phyloP scores from a whole-genome alignment of 2,797 vertebrate species.

The Danio jaintianensis region DNA sequence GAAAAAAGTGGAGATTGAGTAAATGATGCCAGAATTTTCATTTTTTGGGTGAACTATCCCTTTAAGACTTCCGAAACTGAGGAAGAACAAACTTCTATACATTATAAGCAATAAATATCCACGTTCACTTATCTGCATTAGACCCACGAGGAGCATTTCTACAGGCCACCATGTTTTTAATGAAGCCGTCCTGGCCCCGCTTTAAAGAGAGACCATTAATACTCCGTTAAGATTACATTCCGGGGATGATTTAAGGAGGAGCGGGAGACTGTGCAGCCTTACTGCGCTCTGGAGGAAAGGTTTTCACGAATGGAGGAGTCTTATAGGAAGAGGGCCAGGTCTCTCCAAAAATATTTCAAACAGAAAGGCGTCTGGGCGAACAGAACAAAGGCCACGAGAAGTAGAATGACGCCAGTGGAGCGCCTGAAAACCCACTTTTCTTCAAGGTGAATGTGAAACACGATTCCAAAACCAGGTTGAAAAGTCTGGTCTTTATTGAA shows the following conservation, averaged over 20 bases:
- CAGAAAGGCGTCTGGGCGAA: conserved; percentile 24
- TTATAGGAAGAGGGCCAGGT: conserved; percentile 24
- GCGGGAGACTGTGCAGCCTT: conserved; percentile 13
- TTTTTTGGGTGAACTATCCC: too few species aligned
- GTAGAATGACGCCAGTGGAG: conserved; percentile 1
- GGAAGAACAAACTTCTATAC: neutral
- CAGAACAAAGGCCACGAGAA: conserved; percentile 31
- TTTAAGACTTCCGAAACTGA: neutral
- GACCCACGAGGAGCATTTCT: neutral
- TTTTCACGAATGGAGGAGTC: conserved; percentile 41
- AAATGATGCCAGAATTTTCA: too few species aligned
- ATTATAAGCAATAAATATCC: neutral
- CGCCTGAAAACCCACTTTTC: conserved; percentile 3
- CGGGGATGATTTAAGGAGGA: conserved; percentile 46
- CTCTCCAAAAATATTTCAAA: conserved; percentile 39
- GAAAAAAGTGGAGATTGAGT: too few species aligned
- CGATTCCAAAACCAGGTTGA: neutral
- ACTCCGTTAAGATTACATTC: conserved; percentile 50
- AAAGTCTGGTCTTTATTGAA: neutral
- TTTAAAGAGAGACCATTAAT: conserved; percentile 46
- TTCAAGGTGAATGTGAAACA: conserved; percentile 2
- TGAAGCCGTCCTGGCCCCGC: conserved; percentile 23
- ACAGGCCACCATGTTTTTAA: conserved; percentile 29
- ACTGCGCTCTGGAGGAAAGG: conserved; percentile 38
- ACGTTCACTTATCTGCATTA: neutral